Evolutionary conservation across 2,888 invertebrate genomes (phyloP).

Genomic region (Scaptomyza tumidula): DNA sequence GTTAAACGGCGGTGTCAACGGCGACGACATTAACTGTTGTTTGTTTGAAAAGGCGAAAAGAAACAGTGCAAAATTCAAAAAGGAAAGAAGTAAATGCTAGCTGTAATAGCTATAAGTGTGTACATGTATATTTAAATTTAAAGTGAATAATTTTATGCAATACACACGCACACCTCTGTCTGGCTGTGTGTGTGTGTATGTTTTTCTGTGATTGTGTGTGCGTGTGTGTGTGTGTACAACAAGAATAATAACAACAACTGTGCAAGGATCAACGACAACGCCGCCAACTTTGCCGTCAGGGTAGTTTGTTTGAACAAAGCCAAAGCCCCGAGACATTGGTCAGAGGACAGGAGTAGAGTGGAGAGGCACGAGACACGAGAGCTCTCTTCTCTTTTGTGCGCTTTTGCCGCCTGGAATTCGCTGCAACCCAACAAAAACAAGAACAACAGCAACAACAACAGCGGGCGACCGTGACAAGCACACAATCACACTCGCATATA

Average conservation of each 20-base stretch:
- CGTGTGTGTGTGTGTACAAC: constrained; percentile 59
- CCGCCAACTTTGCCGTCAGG: constrained; percentile 51
- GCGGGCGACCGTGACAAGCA: constrained; percentile 40
- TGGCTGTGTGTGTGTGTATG: constrained; percentile 43
- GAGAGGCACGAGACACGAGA: constrained; percentile 35
- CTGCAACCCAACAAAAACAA: constrained; percentile 53
- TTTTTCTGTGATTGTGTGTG: constrained; percentile 48
- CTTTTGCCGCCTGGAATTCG: constrained; percentile 80
- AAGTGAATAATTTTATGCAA: constrained; percentile 62
- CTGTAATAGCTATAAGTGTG: constrained; percentile 45
- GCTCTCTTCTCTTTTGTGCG: constrained; percentile 64
- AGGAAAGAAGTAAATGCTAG: constrained; percentile 23
- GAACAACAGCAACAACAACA: constrained; percentile 31
- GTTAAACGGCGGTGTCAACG: constrained; percentile 40
- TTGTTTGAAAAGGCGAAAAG: constrained; percentile 36
- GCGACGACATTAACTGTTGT: constrained; percentile 58
- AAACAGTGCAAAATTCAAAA: constrained; percentile 35
- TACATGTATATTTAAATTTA: constrained; percentile 43
- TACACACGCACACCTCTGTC: constrained; percentile 43
- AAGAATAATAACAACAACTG: constrained; percentile 52
- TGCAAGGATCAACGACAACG: constrained; percentile 63
- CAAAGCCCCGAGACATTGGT: constrained; percentile 36
- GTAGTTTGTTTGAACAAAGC: constrained; percentile 77
- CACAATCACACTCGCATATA: constrained; percentile 2
- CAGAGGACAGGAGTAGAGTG: constrained; percentile 20